Percentiles rank a stretch among this genome's conserved stretches.
Evolutionary conservation across 2,113 vertebrate genomes (phyloP).

Genomic region (Scopus umbretta): DNA sequence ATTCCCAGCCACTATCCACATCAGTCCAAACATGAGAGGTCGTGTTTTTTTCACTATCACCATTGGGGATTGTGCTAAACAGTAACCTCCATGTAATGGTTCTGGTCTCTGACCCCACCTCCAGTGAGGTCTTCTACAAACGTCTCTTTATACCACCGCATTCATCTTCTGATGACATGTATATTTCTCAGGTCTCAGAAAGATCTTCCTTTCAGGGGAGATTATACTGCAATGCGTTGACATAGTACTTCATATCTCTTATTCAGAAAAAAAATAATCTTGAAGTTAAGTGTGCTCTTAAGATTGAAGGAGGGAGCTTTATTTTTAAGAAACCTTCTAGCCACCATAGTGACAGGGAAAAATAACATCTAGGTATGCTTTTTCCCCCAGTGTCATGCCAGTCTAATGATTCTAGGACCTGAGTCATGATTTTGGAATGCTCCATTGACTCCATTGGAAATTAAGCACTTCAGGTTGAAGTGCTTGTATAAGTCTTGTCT

Average conservation of each 20-base stretch:
- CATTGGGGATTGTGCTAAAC: not conserved
- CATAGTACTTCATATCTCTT: not conserved
- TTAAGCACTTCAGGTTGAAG: slow-evolving; percentile 54
- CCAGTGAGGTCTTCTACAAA: not conserved
- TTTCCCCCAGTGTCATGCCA: not conserved
- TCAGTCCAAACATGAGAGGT: not conserved
- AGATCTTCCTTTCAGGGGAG: not conserved
- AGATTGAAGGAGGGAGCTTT: not conserved
- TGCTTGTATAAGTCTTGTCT: slow-evolving; percentile 42
- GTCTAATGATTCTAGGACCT: slow-evolving; percentile 25
- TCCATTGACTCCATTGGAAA: slow-evolving; percentile 46
- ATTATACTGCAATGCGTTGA: not conserved
- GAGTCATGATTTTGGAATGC: slow-evolving; percentile 60
- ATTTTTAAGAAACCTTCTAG: not conserved
- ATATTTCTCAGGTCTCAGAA: not conserved
- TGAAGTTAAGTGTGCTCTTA: not conserved
- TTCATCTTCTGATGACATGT: slow-evolving; percentile 3
- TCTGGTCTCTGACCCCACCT: slow-evolving; percentile 51
- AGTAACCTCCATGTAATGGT: slow-evolving; percentile 32
- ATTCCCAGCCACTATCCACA: not conserved
- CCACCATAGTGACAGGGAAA: not conserved
- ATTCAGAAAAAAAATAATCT: not conserved
- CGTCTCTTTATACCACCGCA: not conserved
- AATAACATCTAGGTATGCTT: not conserved
- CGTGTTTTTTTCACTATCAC: not conserved